Base-by-base conservation (phyloP, 2,888 invertebrate species). In the Chymomyza fuscimana region DNA sequence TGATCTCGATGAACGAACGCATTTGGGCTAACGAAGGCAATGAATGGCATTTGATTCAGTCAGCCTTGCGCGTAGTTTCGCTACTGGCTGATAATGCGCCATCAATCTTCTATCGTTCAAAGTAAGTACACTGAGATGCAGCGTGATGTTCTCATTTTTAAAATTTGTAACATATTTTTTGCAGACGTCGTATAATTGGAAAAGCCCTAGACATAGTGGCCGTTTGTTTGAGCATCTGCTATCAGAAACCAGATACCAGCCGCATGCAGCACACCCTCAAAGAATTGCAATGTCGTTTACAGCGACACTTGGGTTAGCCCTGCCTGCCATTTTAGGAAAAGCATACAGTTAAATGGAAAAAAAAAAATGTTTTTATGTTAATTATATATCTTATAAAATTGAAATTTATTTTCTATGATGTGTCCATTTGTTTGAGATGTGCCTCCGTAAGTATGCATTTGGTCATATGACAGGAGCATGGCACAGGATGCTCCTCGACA, bases 1-100 rank as follows among this genome's bases (percentile, higher is more conserved):
- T 96, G 93, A 95, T 95, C 89, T 95, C 95, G 77, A 94, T 95
- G 89, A 96, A 96, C 92, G 97, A 97, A 91, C 94, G 96, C 67
- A 95, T 95, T 82, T 98, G 98, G 97, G 94, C 96, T 71, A 94
- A 95, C 22, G 95, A 96, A 91, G 96, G 96, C 67, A 95, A 96
- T 89, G 97, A 97, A 91, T 95, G 95, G 90, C 97, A 98, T 93
- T 93, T 97, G 77, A 95, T 97, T 77, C 94, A 95, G 90, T 96
- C 95, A 5, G 94, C 96, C 29, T 95, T 95, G 69, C 93, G 94
- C 79, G 92, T 98, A 82, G 94, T 97, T 73, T 94, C 94, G 75
- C 93, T 94, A 61, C 94, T 97, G 82, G 94, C 95, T 63, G 93
- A 94, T 68, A 94, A 93, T 84, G 93, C 95, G 46, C 93, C 93